Base-by-base conservation (phyloP, 1,140 invertebrate species). In the Linepithema humile region DNA sequence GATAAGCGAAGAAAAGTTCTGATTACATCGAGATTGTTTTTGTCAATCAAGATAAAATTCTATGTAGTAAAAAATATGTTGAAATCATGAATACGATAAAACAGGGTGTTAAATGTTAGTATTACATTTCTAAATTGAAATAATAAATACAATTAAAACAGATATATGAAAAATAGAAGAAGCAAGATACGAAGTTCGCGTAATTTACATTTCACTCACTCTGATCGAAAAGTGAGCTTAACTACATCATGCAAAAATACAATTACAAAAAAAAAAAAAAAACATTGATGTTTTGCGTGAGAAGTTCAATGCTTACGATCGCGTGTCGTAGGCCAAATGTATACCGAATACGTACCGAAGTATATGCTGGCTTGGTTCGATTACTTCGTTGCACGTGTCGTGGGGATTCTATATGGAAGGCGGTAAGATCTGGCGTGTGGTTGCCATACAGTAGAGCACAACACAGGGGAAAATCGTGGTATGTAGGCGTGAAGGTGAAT, bases 401-500 rank as follows among this genome's bases (percentile, higher is more conserved):
- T 60, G 40, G 48, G 62, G 43, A 43, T 70, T 53, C 26, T 26
- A 72, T 72, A 35, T 45, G 74, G 70, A 87, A 74, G 9, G 20
- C 40, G 20, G 55, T 74, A 67, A 59, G 69, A 64, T 57, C 77
- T 88, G 62, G 45, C 65, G 50, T 78, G 75, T 32, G 48, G 15
- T 55, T 29, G 64, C 35, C 26, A 38, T 48, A 69, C 64, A 26
- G 26, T 60, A 15, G 85, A 32, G 50, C 20, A 26, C 32, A 69
- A 38, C 26, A 53, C 43, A 72, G 83, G 75, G 87, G 40, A 72
- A 74, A 67, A 65, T 88, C 35, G 50, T 50, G 38, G 55, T 85
- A 64, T 55, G 86, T 67, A 55, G 72, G 86, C 75, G 83, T 82
- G 57, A 88, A 83, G 59, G 87, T 88, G 86, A 88, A 88, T 88